Conservation (phyloP, 2,113 vertebrate genomes). For the Corythornis cristatus region DNA sequence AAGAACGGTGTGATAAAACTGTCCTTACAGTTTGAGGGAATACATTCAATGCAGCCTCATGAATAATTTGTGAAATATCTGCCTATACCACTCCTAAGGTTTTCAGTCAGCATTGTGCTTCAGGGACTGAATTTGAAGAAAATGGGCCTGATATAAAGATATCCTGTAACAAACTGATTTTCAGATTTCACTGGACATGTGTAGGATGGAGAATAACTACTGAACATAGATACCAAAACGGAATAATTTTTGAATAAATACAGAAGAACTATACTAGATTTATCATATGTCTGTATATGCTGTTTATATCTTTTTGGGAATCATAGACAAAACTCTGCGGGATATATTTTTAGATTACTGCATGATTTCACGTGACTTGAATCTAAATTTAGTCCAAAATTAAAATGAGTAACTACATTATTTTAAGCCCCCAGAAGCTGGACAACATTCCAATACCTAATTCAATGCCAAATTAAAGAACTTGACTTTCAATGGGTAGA, state of each 20-base stretch:
- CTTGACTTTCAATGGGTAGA: neutral
- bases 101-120: neutral
- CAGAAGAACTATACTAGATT: neutral
- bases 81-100: neutral
- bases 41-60: neutral
- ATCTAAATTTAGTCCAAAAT: conserved; percentile 43
- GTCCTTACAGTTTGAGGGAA: neutral
- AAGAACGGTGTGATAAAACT: neutral
- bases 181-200: neutral
- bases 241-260: neutral
- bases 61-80: neutral
- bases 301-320: neutral
- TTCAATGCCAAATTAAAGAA: neutral
- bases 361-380: conserved; percentile 40
- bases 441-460: neutral
- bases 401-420: conserved; percentile 13
- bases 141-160: neutral
- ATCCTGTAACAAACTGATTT: neutral
- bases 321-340: neutral
- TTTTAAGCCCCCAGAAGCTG: neutral
- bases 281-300: neutral
- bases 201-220: neutral
- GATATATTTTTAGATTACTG: conserved; percentile 38
- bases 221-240: neutral
- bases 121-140: neutral